phyloP scores from a whole-genome alignment of 2,888 invertebrate species.

The Melanchra persicariae region DNA sequence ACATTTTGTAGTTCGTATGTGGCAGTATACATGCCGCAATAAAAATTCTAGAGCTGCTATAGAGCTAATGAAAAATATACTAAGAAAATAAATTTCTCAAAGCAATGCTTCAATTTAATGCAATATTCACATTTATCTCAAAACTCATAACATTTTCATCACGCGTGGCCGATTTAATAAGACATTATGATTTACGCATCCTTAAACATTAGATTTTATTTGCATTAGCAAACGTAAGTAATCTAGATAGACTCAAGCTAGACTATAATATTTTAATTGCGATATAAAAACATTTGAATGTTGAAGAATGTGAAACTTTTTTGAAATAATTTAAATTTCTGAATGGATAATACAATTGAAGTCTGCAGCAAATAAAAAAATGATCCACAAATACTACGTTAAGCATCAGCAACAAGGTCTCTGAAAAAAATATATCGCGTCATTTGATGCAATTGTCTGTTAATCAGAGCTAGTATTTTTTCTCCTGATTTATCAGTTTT shows the following conservation, averaged over 20 bases:
- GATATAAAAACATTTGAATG: not conserved
- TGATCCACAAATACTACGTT: no score
- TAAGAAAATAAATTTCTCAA: no score
- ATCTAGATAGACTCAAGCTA: slow-evolving; percentile 18
- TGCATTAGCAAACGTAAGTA: slow-evolving; percentile 20
- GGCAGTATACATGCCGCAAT: no score
- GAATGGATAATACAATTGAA: no score
- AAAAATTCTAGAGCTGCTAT: not conserved
- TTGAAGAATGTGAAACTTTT: slow-evolving; percentile 3
- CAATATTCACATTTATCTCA: slow-evolving; percentile 32
- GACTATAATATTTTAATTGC: slow-evolving; percentile 13
- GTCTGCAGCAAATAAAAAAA: no score
- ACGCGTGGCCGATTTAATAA: slow-evolving; percentile 38
- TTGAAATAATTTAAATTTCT: not conserved
- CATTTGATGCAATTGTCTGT: no score
- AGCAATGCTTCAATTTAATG: slow-evolving; percentile 8
- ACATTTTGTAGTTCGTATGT: no score
- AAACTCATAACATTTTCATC: slow-evolving; percentile 20
- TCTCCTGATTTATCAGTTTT: no score
- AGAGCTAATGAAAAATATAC: not conserved
- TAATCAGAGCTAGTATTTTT: no score
- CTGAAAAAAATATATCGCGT: no score
- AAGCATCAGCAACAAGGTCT: no score
- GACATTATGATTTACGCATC: slow-evolving; percentile 45
- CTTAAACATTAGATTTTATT: slow-evolving; percentile 39